A percentile compares a stretch with the other conserved stretches of the same genome.
Evolutionary conservation across 2,797 vertebrate species (phyloP).

Genomic region (Aldrovandia affinis): DNA sequence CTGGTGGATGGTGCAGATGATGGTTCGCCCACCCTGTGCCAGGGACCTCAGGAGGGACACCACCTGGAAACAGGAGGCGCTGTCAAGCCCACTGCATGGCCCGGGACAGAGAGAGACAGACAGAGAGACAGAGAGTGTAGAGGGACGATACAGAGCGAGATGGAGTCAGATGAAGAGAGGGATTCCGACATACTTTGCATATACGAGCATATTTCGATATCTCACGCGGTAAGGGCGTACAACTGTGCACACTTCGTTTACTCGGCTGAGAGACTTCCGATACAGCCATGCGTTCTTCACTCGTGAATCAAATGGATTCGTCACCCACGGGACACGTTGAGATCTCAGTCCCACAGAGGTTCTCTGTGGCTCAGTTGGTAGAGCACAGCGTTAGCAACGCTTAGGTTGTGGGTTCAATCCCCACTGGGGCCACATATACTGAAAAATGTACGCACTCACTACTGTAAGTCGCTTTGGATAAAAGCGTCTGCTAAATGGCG

Average conservation of each 20-base stretch:
- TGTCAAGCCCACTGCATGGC: conserved; percentile 84
- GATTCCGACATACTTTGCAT: not conserved
- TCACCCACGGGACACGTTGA: not conserved
- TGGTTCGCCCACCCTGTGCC: conserved; percentile 88
- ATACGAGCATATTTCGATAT: not conserved
- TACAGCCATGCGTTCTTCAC: not conserved
- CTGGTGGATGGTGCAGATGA: conserved; percentile 97
- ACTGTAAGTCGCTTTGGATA: no score
- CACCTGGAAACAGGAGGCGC: conserved; percentile 92
- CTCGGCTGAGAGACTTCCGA: not conserved
- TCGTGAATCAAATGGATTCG: not conserved
- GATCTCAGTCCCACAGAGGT: not conserved
- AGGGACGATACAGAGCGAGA: not conserved
- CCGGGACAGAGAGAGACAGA: conserved; percentile 5
- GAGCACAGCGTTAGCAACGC: no score
- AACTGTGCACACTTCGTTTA: not conserved
- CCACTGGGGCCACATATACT: no score
- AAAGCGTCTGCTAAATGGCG: no score
- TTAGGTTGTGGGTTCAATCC: no score
- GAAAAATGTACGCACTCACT: no score
- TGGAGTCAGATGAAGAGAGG: no score
- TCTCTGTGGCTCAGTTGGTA: no score
- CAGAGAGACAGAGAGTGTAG: not conserved
- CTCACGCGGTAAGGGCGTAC: not conserved
- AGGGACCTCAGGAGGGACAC: conserved; percentile 90